These are phyloP conservation scores for Gymnorhina tibicen DNA, from an alignment of 2,113 vertebrate genomes.

Conservation along the genomic window DNA sequence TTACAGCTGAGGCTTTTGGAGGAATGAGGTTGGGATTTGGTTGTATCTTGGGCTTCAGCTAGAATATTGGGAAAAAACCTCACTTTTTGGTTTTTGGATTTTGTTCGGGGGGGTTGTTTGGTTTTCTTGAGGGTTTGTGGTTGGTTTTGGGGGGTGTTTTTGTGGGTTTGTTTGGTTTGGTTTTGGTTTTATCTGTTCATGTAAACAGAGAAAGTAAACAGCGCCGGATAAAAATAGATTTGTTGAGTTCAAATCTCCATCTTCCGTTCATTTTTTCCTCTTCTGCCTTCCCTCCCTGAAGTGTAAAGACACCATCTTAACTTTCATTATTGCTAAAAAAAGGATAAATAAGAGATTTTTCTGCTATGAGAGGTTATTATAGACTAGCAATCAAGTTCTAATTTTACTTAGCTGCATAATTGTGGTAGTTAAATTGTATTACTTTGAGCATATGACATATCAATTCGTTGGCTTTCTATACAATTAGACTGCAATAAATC, in stretches of 20 bases:
- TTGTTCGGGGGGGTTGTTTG: not conserved
- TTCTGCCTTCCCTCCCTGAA: not conserved
- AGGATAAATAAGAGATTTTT: not conserved
- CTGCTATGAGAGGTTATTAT: not conserved
- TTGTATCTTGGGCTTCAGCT: not conserved
- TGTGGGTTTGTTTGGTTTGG: not conserved
- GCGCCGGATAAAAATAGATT: not conserved
- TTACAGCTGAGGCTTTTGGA: not conserved
- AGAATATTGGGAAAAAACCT: not conserved
- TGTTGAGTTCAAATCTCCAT: not conserved
- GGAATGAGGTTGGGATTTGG: not conserved
- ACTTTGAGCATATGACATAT: not conserved
- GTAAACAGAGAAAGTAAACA: not conserved
- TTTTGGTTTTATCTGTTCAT: not conserved
- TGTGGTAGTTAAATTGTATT: conserved; percentile 30
- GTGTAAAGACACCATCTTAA: not conserved
- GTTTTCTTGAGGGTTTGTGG: not conserved
- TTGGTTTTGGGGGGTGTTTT: fast-evolving
- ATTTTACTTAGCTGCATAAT: not conserved
- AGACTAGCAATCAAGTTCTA: not conserved
- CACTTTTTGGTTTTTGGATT: not conserved
- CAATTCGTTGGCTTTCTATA: not conserved
- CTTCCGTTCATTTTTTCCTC: not conserved
- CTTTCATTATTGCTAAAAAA: not conserved
- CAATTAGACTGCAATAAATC: conserved; percentile 30